Base-by-base conservation (phyloP, 2,797 vertebrate genomes). In the Thunnus albacares region DNA sequence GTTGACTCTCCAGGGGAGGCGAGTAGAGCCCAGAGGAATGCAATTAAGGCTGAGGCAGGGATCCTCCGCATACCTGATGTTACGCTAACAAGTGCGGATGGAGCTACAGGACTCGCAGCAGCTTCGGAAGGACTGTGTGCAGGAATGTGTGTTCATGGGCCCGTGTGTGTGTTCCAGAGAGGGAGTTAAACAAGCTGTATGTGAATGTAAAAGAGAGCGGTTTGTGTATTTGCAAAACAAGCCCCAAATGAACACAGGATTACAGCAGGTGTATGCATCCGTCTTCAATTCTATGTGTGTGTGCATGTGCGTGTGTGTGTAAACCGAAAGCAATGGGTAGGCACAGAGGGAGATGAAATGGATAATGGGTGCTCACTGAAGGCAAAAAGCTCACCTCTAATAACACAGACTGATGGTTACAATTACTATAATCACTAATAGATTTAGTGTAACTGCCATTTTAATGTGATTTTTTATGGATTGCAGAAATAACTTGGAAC, bases 1-100 rank as follows among this genome's bases (percentile, higher is more conserved):
- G 87, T 90, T 84, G 89, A 80, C 85, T 90, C 84, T 87, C 81
- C 79, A n/a, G 77, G 76, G 79, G 64, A 81, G 47, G 47, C 5
- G 22, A 86, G 80, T 7, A 0, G 58, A 81, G 81, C 83, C 78
- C 82, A 43, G 66, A 77, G 87, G 84, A 90, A 86, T 1, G 71
- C 89, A 88, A 90, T 93, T 89, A 91, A 62, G 59, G 45, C 75
- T 8, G 82, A 82, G 3, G 75, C 61, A n/a, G 67, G 43, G 68
- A 84, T 73, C 81, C 79, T 56, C 77, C 55, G 47, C 71, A 33
- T 77, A 84, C 82, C 83, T 87, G 86, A 80, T 59, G 85, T 8
- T 67, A 60, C 26, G n/a, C 70, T 87, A 81, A 84, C 82, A 45
- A 79, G 75, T 9, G 68, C 0, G n/a, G 73, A n/a, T 28, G 26